Evolutionary conservation across 2,888 invertebrate species (phyloP), one percentile per base, ranked within the genome.

Genomic region (Dioctria rufipes): DNA sequence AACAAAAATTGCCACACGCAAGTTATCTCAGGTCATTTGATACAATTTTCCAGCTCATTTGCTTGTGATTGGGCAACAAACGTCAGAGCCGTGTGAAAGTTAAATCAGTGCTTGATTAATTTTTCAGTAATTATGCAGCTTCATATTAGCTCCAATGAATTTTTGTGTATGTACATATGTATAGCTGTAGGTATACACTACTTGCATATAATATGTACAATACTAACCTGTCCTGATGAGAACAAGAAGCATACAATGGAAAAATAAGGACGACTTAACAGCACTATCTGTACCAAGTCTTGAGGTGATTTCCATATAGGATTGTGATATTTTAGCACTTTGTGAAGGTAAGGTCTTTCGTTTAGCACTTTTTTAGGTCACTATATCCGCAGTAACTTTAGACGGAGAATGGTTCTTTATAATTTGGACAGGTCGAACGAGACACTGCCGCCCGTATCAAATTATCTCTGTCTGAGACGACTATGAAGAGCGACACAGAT

Each of bases 1-100:
- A 88, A 88, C 86, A 86, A 86, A 88, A 87, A 88, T 88, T 88
- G 88, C 88, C 88, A 88, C 89, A 89, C 88, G 88, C 88, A 89
- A 89, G 87, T 87, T 88, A 89, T 87, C 78, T 80, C 79, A 87
- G 86, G 89, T 88, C 87, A 88, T 88, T 88, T 86, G 89, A 88
- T 88, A 89, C 87, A 88, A 87, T 89, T 88, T 88, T 88, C 88
- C 88, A 88, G 87, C 86, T 88, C 87, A 88, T 88, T 86, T 88
- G 86, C 58, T 78, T 54, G n/a, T 58, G 61, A 78, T 78, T 78
- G 77, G 77, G 63, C 73, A 51, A 58, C 73, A 73, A 73, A 54
- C 73, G 73, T 73, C 73, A 54, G 73, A 73, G 73, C 73, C 73
- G 73, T 73, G 73, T 73, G 73, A 73, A 73, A 73, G 67, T 67